Conservation (phyloP, 2,888 invertebrate species). For the Entomobrya multifasciata region DNA sequence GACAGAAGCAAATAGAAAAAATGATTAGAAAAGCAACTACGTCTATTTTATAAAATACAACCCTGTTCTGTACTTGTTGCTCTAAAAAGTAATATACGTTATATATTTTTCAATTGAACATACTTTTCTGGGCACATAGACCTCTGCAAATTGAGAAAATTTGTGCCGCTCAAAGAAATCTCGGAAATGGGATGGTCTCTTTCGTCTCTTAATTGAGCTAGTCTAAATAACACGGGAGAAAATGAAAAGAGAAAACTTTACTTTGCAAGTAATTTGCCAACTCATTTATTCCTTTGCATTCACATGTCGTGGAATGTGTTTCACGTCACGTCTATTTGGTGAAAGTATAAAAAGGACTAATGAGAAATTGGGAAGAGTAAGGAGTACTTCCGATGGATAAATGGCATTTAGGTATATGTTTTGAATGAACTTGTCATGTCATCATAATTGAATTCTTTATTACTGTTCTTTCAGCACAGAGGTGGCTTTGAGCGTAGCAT, state of each 20-base stretch:
- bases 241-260: not conserved
- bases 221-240: constrained; percentile 45
- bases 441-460: too few species aligned
- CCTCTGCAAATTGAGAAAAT: constrained; percentile 83
- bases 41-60: too few species aligned
- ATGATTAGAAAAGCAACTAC: too few species aligned
- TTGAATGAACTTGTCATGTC: too few species aligned
- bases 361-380: not conserved
- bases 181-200: constrained; percentile 76
- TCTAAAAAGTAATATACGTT: not conserved
- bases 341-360: not conserved
- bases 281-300: not conserved
- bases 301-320: too few species aligned
- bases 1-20: too few species aligned
- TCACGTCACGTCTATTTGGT: too few species aligned
- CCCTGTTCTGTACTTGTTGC: too few species aligned
- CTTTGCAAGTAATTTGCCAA: not conserved
- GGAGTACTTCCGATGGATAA: not conserved
- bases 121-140: constrained; percentile 79
- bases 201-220: constrained; percentile 77
- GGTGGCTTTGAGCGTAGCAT: constrained; percentile 87
- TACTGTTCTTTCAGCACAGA: constrained; percentile 85
- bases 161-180: constrained; percentile 81
- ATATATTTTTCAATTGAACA: constrained; percentile 38
- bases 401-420: too few species aligned